Percentiles rank a stretch among this genome's conserved stretches.
Conservation (phyloP, 2,113 vertebrate genomes). For the Pitta sordida region DNA sequence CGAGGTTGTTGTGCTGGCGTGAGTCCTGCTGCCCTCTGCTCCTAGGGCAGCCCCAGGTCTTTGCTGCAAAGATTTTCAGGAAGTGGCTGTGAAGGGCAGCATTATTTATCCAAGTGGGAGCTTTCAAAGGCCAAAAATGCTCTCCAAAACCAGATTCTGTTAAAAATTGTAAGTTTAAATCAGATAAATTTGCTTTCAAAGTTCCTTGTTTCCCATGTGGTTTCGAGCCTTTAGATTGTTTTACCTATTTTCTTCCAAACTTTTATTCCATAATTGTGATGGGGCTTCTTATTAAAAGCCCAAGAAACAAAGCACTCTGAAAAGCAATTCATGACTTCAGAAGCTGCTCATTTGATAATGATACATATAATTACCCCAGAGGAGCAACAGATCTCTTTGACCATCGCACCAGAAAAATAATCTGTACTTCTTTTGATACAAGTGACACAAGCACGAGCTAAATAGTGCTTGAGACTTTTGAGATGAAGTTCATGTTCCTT, state of each 20-base stretch:
- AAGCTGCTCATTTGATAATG: background rate
- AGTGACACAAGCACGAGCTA: background rate
- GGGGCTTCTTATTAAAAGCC: background rate
- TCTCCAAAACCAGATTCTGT: background rate
- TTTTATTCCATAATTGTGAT: background rate
- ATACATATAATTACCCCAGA: background rate
- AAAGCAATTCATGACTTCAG: background rate
- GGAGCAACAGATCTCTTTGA: background rate
- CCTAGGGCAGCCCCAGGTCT: background rate
- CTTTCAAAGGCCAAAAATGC: background rate
- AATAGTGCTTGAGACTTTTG: background rate
- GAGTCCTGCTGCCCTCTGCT: background rate
- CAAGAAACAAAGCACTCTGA: background rate
- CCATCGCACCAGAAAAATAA: background rate
- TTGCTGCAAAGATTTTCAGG: background rate
- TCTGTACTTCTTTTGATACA: background rate
- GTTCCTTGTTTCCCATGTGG: background rate
- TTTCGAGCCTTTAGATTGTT: background rate
- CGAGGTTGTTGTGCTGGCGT: rapidly evolving
- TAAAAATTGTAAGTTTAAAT: background rate
- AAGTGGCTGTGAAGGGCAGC: background rate
- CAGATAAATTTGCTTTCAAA: background rate
- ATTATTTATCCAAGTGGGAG: background rate
- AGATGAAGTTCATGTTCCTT: background rate
- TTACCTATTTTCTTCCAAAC: background rate